Evolutionary conservation across 92 coral and sea anemone genomes (phyloP).

Genomic region (Pocillopora grandis): DNA sequence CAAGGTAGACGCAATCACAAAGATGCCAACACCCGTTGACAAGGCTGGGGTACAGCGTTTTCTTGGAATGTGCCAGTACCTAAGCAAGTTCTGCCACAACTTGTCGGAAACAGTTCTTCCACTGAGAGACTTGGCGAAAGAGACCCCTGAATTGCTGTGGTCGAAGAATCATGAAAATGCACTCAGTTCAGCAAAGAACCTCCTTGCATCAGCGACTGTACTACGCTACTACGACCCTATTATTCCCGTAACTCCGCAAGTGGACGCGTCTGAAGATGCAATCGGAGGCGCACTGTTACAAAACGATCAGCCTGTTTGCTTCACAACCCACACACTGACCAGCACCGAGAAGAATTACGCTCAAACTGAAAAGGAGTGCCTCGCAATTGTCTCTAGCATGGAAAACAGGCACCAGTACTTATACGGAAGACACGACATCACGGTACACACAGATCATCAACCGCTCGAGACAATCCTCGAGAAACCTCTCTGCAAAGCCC

Average conservation of each 20-base stretch:
- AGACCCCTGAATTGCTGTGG: slow-evolving; percentile 42
- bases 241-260: slow-evolving; percentile 39
- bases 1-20: too few relatives aligned
- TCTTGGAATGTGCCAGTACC: slow-evolving; percentile 47
- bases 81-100: slow-evolving; percentile 33
- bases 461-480: too few relatives aligned
- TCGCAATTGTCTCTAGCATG: too few relatives aligned
- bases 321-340: neutral
- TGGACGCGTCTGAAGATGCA: neutral
- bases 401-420: too few relatives aligned
- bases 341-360: too few relatives aligned
- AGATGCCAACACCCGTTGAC: too few relatives aligned
- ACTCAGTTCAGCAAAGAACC: slow-evolving; percentile 33
- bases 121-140: slow-evolving; percentile 40
- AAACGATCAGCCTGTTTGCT: slow-evolving; percentile 46
- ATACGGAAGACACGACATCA: too few relatives aligned
- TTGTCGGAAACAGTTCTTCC: slow-evolving; percentile 35
- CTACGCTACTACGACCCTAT: slow-evolving; percentile 35
- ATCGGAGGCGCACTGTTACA: slow-evolving; percentile 25
- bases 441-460: too few relatives aligned
- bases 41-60: slow-evolving; percentile 11
- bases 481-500: too few relatives aligned
- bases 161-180: slow-evolving; percentile 27
- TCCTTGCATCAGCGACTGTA: slow-evolving; percentile 18
- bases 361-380: too few relatives aligned